phyloP scores from a whole-genome alignment of 2,888 invertebrate species.

The Lasioglossum morio region DNA sequence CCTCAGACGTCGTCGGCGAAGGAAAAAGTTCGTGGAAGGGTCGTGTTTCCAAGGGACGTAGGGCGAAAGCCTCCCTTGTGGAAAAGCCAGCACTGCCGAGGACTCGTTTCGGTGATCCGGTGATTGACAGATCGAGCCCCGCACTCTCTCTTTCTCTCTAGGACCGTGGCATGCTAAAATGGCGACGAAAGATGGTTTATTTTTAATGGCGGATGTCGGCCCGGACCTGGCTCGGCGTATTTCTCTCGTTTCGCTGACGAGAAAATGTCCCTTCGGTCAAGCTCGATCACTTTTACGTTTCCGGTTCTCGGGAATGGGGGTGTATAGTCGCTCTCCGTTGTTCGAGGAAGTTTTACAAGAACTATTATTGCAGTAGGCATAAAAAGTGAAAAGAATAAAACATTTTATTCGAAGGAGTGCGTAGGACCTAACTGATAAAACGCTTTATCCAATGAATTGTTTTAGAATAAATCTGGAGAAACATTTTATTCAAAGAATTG shows the following conservation, averaged over 20 bases:
- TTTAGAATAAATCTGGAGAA: too few species aligned
- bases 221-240: not conserved
- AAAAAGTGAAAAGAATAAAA: not conserved
- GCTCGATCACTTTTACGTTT: not conserved
- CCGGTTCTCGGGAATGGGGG: not conserved
- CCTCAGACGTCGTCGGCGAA: conserved; percentile 74
- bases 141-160: conserved; percentile 20
- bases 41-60: conserved; percentile 73
- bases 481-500: too few species aligned
- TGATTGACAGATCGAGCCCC: conserved; percentile 82
- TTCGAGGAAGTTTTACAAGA: not conserved
- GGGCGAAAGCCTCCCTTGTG: conserved; percentile 68
- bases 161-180: conserved; percentile 78
- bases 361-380: not conserved
- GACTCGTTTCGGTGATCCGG: conserved; percentile 78
- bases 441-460: not conserved
- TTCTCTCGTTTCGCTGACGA: conserved; percentile 7
- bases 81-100: conserved; percentile 9
- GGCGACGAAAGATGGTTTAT: conserved; percentile 83
- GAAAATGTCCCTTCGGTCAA: not conserved
- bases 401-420: not conserved
- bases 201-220: conserved; percentile 79
- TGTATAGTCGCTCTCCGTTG: not conserved
- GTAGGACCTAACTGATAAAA: too few species aligned
- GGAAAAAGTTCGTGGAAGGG: conserved; percentile 73